Conservation (phyloP, 2,113 vertebrate species). For the Leuciscus idus region DNA sequence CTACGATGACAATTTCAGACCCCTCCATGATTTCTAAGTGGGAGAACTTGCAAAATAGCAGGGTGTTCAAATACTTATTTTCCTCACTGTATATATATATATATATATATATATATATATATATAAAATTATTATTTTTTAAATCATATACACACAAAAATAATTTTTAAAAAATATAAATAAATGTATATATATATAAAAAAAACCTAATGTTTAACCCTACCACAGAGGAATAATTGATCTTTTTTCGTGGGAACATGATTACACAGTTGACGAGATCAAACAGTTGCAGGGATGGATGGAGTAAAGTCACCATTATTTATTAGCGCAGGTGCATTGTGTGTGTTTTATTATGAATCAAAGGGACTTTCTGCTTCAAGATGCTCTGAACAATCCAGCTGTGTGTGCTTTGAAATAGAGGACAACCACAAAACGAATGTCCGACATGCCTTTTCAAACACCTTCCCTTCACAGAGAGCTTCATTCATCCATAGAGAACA, state of each 20-base stretch:
- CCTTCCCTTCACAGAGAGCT: constrained; percentile 44
- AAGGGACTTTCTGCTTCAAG: background rate
- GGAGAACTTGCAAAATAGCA: too few relatives aligned
- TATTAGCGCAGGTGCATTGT: background rate
- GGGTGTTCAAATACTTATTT: too few relatives aligned
- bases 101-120: too few relatives aligned
- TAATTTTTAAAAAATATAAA: too few relatives aligned
- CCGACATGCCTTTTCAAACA: constrained; percentile 26
- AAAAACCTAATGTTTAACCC: background rate
- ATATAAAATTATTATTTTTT: too few relatives aligned
- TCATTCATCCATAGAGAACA: constrained; percentile 70
- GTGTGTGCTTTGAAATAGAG: constrained; percentile 25
- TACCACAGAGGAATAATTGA: background rate
- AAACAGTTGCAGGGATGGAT: background rate
- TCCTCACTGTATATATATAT: too few relatives aligned
- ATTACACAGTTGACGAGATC: background rate
- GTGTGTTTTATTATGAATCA: background rate
- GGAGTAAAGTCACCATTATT: background rate
- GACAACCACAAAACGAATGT: constrained; percentile 26
- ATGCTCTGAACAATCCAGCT: background rate
- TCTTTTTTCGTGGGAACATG: background rate
- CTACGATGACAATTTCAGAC: too few relatives aligned
- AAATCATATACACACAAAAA: background rate
- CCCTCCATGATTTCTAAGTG: too few relatives aligned
- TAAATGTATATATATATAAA: too few relatives aligned